These are phyloP conservation scores for Centruroides vittatus DNA, from an alignment of 1,140 invertebrate species.

Conservation along the genomic window DNA sequence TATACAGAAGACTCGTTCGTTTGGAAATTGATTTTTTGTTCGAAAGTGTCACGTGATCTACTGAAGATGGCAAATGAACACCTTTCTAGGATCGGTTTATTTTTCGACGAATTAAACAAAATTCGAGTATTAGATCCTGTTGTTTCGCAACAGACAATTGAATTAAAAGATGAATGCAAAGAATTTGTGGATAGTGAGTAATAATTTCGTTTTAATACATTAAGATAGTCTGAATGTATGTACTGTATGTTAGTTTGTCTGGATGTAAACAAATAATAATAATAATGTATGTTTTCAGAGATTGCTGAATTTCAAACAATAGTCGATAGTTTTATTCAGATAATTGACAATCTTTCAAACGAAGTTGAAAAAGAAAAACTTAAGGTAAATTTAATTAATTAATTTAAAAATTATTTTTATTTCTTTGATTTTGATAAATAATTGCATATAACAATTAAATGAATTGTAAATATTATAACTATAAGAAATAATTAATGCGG, in stretches of 20 bases:
- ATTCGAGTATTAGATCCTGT: slow-evolving; percentile 63
- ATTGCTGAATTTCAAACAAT: slow-evolving; percentile 63
- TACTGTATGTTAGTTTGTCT: no score
- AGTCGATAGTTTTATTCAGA: slow-evolving; percentile 53
- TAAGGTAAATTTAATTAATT: slow-evolving; percentile 28
- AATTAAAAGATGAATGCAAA: slow-evolving; percentile 66
- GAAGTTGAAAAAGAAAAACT: slow-evolving; percentile 77
- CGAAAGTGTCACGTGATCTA: no score
- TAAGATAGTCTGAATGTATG: no score
- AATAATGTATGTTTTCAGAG: slow-evolving; percentile 39
- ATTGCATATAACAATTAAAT: no score
- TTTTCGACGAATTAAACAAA: slow-evolving; percentile 75
- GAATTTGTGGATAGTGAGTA: slow-evolving; percentile 63
- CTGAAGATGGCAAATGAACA: slow-evolving; percentile 50
- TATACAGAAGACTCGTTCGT: no score
- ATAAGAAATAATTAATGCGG: no score
- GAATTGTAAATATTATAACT: no score
- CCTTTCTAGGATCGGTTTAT: slow-evolving; percentile 51
- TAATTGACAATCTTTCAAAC: slow-evolving; percentile 51
- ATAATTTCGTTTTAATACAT: background rate
- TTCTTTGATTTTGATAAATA: no score
- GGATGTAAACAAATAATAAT: no score
- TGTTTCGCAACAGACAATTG: slow-evolving; percentile 52
- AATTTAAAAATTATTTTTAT: no score
- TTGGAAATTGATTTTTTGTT: no score